Base-by-base conservation (phyloP, 2,888 invertebrate species). In the Laothoe populi region DNA sequence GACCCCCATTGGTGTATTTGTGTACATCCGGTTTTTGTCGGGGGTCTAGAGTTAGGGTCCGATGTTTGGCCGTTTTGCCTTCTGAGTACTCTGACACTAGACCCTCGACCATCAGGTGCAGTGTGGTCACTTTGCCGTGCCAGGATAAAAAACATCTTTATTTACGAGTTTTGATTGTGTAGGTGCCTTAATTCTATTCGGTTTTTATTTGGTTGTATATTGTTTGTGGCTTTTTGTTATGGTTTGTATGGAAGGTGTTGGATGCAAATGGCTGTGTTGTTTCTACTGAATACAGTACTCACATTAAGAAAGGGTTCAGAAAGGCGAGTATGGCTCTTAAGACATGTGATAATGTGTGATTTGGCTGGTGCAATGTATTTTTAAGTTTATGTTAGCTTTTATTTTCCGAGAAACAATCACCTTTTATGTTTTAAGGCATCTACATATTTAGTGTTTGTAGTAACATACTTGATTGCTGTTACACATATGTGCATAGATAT, bases 291-390 rank as follows among this genome's bases (percentile, higher is more conserved):
- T 31, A 11, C 53, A 53, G 53, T 53, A 35, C 24, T 38, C 38
- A 38, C 13, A 5, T 24, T 48, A 24, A 26, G 24, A 10, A 31
- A 38, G 38, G 38, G 38, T 13, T 38, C 1, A 53, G n/a, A n/a
- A n/a, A n/a, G 5, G 49, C 26, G 53, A 35, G 53, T 23, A 8
- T 16, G 53, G n/a, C 11, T 35, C 24, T 5, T n/a, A 46, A 24
- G 48, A 16, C 2, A 10, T 53, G 19, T 53, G 53, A 53, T 48
- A 48, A 53, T 4, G 31, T 35, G 31, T 35, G 19, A 35, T 53
- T 16, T 53, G 35, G 35, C 26, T 35, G 53, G 53, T 53, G 53
- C 53, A 53, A 35, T 53, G 31, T 53, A 35, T 53, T 35, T 35
- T 35, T 35, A 19, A 53, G 53, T 35, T 35, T 53, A 13, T 4